Percentiles rank a stretch among this genome's conserved stretches.
phyloP scores from a whole-genome alignment of 1,140 invertebrate genomes.

The Brachystomella parvula region DNA sequence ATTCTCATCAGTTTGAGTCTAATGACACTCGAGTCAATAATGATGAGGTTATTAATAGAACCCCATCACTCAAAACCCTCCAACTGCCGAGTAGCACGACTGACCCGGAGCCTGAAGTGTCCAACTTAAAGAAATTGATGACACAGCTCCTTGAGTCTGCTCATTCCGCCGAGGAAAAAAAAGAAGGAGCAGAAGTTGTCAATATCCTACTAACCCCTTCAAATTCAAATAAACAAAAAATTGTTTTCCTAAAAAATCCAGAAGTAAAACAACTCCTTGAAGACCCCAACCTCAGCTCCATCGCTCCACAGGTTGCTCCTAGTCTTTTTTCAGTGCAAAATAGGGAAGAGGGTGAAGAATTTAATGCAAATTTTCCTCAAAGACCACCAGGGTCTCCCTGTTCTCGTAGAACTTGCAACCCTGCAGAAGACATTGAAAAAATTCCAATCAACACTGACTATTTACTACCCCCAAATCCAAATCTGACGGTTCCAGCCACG shows the following conservation, averaged over 20 bases:
- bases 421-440: background rate
- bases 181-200: conserved; percentile 30
- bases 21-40: background rate
- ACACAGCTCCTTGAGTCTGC: conserved; percentile 25
- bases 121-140: conserved; percentile 37
- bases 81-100: conserved; percentile 24
- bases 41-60: background rate
- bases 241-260: conserved; percentile 37
- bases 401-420: background rate
- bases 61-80: conserved; percentile 6
- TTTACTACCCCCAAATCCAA: background rate
- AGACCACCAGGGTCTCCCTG: background rate
- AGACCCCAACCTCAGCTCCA: conserved; percentile 30
- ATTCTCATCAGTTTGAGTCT: background rate
- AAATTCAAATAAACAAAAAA: conserved; percentile 27
- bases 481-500: conserved; percentile 12
- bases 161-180: conserved; percentile 6
- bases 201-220: conserved; percentile 37
- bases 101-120: conserved; percentile 34
- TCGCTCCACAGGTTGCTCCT: conserved; percentile 33
- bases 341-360: background rate
- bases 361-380: too few species aligned
- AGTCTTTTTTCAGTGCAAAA: conserved; percentile 15
- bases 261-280: conserved; percentile 33
- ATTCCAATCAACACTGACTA: background rate